Evolutionary conservation across 2,888 invertebrate species (phyloP), one percentile per base, ranked within the genome.

Genomic region (Cantharis rustica): DNA sequence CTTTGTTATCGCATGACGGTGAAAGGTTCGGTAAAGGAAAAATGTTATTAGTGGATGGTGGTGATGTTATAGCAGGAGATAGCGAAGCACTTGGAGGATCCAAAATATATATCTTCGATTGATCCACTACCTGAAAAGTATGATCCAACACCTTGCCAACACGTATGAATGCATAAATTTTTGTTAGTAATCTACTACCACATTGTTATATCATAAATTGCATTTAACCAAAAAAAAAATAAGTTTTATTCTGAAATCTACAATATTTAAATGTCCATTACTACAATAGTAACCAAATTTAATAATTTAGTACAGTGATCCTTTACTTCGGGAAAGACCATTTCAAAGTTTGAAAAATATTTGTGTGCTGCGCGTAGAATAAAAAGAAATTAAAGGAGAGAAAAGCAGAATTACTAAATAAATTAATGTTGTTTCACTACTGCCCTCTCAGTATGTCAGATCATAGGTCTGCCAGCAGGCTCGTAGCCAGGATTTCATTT

Each of bases 81-180:
- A 73, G 16, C 81, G 85, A 91, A 90, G 90, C 90, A 89, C 90
- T 90, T 90, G 91, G 90, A 90, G 90, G 90, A 89, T 92, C 91
- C 90, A 91, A 89, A 89, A 90, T 90, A 91, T 90, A 92, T 89
- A 91, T 90, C 90, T 92, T 91, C 88, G 90, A 90, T 89, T 91
- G 91, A 89, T 92, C 92, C 91, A 91, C 91, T 87, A 92, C 92
- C 92, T 92, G 92, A 91, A 92, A 92, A 91, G 90, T 90, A 91
- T 88, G 90, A 90, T 81, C 84, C 85, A 84, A 84, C 85, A 84
- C 86, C 86, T 81, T 81, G 81, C 81, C 20, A 68, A 68, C 20
- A 16, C 3, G 5, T 64, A 17, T 64, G 64, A 16, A 17, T 17
- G 64, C 64, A 16, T 17, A 20, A 17, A 64, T 64, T 64, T 17